Evolutionary conservation across 35 echinoderm and acorn worm species (phyloP), one percentile per base, ranked within the genome.

Genomic region (Stichopus chloronotus): DNA sequence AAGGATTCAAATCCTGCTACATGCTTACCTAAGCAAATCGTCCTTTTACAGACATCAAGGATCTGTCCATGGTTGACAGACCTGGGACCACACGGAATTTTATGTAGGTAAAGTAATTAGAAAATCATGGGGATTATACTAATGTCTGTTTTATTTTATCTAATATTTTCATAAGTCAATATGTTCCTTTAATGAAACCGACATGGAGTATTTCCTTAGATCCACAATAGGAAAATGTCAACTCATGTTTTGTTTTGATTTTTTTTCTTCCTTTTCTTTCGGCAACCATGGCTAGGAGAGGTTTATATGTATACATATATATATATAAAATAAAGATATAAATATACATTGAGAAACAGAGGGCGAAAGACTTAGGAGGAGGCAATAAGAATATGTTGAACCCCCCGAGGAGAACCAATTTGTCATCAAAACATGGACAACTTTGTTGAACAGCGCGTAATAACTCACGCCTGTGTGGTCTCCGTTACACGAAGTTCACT

Each of bases 401-500:
- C 56, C 82, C 82, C 82, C 82, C 82, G 82, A 9, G 80, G 80
- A 83, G 80, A 83, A 57, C 7, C 80, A 83, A 83, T 83, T 83
- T 83, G 80, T 83, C 80, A 83, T 83, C 8, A 83, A 83, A 83
- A 83, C 80, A 83, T 83, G 25, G 55, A 52, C 25, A 52, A 56
- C 30, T 11, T 56, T 85, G 82, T 85, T 58, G 58, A 85, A 85
- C 82, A 58, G 82, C 55, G 82, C 82, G 82, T 85, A 56, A 85
- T 85, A 85, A 85, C 55, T 85, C 55, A 58, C 82, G 82, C 82
- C 82, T 85, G 82, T 57, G 82, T 85, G 82, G 82, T 85, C 82
- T 56, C 82, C 24, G 82, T 85, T 85, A 85, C n/a, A 58, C n/a
- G 56, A 58, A 85, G 58, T 85, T 85, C 82, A 85, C 82, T 85